phyloP scores from a whole-genome alignment of 2,797 vertebrate genomes.

The Cynodonichthys magdalenae region DNA sequence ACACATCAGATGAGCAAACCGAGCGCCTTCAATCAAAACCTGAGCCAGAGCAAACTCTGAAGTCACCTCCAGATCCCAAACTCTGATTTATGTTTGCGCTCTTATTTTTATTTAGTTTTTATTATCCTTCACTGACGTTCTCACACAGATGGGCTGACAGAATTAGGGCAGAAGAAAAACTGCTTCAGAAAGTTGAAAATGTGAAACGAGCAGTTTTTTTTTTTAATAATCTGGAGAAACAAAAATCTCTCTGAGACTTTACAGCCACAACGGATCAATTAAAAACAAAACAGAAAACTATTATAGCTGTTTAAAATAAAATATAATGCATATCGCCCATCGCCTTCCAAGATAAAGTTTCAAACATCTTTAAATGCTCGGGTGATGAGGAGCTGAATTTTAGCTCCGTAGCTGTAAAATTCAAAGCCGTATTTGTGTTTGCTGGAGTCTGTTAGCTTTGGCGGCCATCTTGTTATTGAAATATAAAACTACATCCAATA shows the following conservation, averaged over 20 bases:
- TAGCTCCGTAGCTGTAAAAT: too few relatives aligned
- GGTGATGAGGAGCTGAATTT: too few relatives aligned
- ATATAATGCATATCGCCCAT: too few relatives aligned
- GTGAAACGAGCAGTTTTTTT: neutral
- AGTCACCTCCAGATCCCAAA: neutral
- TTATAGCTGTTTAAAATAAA: too few relatives aligned
- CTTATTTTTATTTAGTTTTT: neutral
- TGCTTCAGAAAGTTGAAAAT: rapidly evolving
- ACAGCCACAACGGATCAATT: too few relatives aligned
- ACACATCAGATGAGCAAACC: neutral
- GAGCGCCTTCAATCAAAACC: neutral
- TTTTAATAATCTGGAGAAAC: neutral
- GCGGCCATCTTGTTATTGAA: too few relatives aligned
- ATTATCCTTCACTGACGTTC: neutral
- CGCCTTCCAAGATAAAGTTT: too few relatives aligned
- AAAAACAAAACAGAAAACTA: too few relatives aligned
- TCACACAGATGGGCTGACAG: conserved; percentile 4
- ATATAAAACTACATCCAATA: too few relatives aligned
- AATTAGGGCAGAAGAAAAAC: neutral
- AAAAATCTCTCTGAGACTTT: neutral
- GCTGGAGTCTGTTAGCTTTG: too few relatives aligned
- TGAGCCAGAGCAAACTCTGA: conserved; percentile 4
- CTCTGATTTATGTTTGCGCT: neutral
- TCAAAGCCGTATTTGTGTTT: too few relatives aligned
- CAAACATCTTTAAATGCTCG: too few relatives aligned